These are phyloP conservation scores for Euphydryas editha DNA, from an alignment of 2,888 invertebrate genomes.

Conservation along the genomic window DNA sequence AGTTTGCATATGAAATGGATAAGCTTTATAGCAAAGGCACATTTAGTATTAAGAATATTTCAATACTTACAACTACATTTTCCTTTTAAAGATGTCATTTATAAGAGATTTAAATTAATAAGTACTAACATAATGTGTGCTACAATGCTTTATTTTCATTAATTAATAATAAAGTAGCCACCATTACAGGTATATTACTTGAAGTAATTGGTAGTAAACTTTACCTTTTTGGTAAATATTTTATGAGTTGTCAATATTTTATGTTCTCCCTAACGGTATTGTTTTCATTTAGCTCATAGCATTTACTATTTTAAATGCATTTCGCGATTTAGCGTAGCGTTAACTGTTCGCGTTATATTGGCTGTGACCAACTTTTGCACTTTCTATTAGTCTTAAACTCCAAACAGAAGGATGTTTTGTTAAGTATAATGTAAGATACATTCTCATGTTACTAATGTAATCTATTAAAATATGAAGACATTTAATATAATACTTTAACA, in stretches of 20 bases:
- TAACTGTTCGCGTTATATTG: constrained; percentile 39
- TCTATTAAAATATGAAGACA: not conserved
- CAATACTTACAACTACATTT: not conserved
- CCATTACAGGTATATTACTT: not conserved
- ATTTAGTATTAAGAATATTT: constrained; percentile 4
- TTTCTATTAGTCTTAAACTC: constrained; percentile 33
- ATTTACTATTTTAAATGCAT: constrained; percentile 45
- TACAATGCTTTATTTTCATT: not conserved
- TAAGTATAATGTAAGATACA: not conserved
- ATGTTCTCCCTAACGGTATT: constrained; percentile 35
- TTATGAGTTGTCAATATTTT: constrained; percentile 20
- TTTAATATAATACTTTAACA: not conserved
- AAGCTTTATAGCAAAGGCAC: not conserved
- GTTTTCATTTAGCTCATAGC: constrained; percentile 34
- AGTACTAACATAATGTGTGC: not conserved
- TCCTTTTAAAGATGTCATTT: not conserved
- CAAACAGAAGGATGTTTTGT: constrained; percentile 22
- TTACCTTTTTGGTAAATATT: constrained; percentile 17
- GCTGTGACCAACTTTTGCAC: constrained; percentile 39
- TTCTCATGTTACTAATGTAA: not conserved
- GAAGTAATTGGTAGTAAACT: not conserved
- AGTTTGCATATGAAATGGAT: constrained; percentile 23
- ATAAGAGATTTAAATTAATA: not conserved
- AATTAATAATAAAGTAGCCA: too few species aligned
- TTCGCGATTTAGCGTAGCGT: constrained; percentile 41